A percentile compares a stretch with the other conserved stretches of the same genome.
These are phyloP conservation scores for Brachylomia viminalis DNA, from an alignment of 2,888 invertebrate species.

Conservation along the genomic window DNA sequence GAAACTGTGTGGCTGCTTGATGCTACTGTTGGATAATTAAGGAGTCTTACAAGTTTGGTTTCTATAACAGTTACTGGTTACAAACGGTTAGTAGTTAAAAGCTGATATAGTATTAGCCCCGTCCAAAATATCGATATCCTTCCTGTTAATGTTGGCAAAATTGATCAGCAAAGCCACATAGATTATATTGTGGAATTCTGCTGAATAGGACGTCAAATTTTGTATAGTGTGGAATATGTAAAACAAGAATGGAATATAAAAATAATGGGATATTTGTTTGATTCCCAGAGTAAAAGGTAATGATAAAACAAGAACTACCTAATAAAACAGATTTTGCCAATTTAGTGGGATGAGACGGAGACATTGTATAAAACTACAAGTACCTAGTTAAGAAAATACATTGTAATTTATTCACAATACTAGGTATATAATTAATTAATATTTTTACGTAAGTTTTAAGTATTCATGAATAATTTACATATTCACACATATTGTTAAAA, in stretches of 20 bases:
- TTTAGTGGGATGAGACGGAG: not conserved
- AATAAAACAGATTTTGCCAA: no score
- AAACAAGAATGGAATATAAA: not conserved
- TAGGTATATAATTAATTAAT: not conserved
- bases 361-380: not conserved
- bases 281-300: no score
- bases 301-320: no score
- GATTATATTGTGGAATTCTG: not conserved
- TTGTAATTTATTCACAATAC: not conserved
- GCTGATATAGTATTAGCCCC: no score
- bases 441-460: not conserved
- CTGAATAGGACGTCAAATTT: not conserved
- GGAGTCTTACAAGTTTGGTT: not conserved
- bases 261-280: not conserved
- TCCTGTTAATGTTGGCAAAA: not conserved
- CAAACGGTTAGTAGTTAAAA: not conserved
- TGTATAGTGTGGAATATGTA: not conserved
- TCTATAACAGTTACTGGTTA: not conserved
- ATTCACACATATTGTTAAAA: constrained; percentile 44
- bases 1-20: constrained; percentile 76
- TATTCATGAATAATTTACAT: constrained; percentile 26
- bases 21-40: constrained; percentile 62
- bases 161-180: no score
- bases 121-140: not conserved
- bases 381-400: not conserved